Percentiles rank a stretch among this genome's conserved stretches.
Conservation (phyloP, 2,113 vertebrate genomes). For the Merops nubicus region DNA sequence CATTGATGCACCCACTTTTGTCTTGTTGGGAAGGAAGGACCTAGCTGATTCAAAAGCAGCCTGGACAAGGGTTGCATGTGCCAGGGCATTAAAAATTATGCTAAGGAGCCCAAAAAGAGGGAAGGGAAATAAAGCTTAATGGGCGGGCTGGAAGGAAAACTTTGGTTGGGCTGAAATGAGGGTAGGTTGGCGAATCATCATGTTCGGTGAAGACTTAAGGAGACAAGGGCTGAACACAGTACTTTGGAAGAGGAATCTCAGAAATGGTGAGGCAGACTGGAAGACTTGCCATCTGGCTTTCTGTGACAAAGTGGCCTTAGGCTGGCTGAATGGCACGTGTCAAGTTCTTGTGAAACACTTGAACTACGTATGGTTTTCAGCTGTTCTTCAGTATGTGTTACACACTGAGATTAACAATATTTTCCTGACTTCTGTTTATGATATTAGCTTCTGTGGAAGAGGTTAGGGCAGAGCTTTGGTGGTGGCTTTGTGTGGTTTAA, state of each 20-base stretch:
- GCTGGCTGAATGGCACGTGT: neutral
- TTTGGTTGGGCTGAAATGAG: neutral
- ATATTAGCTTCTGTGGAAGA: neutral
- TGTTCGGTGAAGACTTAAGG: neutral
- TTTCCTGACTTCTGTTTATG: neutral
- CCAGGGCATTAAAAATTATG: neutral
- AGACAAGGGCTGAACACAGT: neutral
- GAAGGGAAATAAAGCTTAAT: neutral
- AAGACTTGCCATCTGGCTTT: neutral
- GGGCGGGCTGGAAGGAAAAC: neutral
- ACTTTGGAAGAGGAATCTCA: neutral
- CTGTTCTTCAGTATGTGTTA: neutral
- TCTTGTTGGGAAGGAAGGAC: neutral
- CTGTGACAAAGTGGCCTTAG: neutral
- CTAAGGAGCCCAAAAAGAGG: neutral
- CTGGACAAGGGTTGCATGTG: rapidly evolving
- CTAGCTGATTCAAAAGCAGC: neutral
- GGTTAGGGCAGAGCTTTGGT: neutral
- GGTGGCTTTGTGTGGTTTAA: neutral
- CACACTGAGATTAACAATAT: neutral
- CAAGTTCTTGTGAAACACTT: neutral
- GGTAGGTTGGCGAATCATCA: neutral
- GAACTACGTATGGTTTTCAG: neutral
- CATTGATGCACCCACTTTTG: neutral
- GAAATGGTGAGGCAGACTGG: neutral